Evolutionary conservation across 1,140 invertebrate species (phyloP), one percentile per base, ranked within the genome.

Genomic region (Whitmania pigra): DNA sequence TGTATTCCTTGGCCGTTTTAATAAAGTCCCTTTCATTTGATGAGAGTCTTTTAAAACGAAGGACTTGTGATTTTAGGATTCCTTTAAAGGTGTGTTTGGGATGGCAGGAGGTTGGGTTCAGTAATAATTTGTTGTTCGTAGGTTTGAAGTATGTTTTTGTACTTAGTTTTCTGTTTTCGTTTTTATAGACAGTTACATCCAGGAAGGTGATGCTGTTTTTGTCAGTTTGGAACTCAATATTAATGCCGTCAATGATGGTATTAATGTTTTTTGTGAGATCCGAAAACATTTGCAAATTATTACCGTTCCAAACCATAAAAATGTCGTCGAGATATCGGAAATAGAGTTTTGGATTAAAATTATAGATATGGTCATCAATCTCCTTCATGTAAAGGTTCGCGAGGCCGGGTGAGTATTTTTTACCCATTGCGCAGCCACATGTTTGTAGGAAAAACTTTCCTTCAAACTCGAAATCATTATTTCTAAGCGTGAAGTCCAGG

Each of bases 11-110:
- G 13, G 40, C 40, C 40, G 66, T 29, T 20, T 17, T 2, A 5
- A 31, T 9, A 17, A 27, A 67, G 17, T 67, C 7, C 5, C 6
- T 17, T 29, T 67, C 29, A 7, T 31, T 31, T 27, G 69, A 70
- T 4, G 40, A 70, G 9, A 70, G 36, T 53, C 69, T 40, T 11
- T 70, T 70, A 25, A 9, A 71, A 20, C 70, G 17, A 53, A 57
- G 67, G 18, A 71, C 2, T 60, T 71, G 70, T 2, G 70, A 71
- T 71, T 60, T 71, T 6, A 71, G 4, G 17, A 71, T 57, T 7
- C 70, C 70, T 9, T 2, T 7, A 18, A 29, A 18, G 4, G 54
- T 60, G 25, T 71, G 70, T 22, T 5, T 31, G 7, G 70, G 70
- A 27, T 71, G 70, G 53, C 36, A 71, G 7, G 53, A 60, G 22